These are phyloP conservation scores for Eugnorisma glareosa DNA, from an alignment of 2,888 invertebrate species.

Conservation along the genomic window DNA sequence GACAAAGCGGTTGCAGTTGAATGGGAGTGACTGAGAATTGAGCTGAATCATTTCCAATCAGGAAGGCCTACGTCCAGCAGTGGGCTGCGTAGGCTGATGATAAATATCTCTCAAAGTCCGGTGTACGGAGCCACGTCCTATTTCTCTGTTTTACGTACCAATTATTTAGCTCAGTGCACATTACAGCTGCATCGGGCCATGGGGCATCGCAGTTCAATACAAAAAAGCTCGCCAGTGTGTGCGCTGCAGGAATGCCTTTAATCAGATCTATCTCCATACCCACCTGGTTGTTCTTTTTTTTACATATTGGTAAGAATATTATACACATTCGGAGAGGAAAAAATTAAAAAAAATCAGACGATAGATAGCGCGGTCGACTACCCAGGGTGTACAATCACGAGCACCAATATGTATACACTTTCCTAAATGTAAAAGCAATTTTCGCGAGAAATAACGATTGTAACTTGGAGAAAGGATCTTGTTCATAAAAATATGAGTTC, in stretches of 20 bases:
- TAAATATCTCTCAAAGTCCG: too few species aligned
- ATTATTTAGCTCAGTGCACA: neutral
- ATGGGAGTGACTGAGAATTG: neutral
- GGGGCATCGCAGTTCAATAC: neutral
- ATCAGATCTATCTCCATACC: neutral
- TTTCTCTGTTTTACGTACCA: neutral
- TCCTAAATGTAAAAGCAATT: too few species aligned
- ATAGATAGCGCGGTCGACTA: neutral
- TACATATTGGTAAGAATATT: neutral
- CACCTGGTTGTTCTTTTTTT: neutral
- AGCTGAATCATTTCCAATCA: too few species aligned
- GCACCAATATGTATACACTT: too few species aligned
- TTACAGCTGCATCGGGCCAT: neutral
- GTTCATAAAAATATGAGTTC: too few species aligned
- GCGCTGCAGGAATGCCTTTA: neutral
- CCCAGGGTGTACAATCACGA: neutral
- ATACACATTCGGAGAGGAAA: neutral
- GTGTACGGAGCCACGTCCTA: neutral
- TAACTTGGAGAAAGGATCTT: too few species aligned
- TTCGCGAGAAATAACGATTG: too few species aligned
- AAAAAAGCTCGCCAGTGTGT: neutral
- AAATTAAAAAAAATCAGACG: too few species aligned
- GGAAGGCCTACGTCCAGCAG: too few species aligned
- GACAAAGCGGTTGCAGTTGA: neutral
- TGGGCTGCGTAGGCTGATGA: neutral